A percentile compares a stretch with the other conserved stretches of the same genome.
Evolutionary conservation across 2,888 invertebrate genomes (phyloP).

Genomic region (Morpho achilles): DNA sequence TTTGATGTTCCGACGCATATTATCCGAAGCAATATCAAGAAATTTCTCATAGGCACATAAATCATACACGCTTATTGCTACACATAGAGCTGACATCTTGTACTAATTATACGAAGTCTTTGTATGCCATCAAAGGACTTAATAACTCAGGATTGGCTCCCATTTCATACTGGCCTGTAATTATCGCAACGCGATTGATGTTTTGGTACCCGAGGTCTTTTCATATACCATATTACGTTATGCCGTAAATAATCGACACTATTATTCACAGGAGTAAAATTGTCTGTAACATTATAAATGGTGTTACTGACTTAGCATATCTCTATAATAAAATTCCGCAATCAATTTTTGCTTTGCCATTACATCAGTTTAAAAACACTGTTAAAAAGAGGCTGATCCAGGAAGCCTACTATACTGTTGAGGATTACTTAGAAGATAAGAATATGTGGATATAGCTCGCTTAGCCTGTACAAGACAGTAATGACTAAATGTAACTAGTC

Average conservation of each 20-base stretch:
- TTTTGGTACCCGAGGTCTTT: slow-evolving; percentile 2
- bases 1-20: slow-evolving; percentile 19
- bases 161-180: slow-evolving; percentile 16
- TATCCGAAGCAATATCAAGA: slow-evolving; percentile 13
- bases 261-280: too few relatives aligned
- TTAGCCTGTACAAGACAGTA: too few relatives aligned
- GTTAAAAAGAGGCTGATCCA: too few relatives aligned
- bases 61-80: slow-evolving; percentile 30
- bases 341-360: too few relatives aligned
- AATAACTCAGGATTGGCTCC: slow-evolving; percentile 18
- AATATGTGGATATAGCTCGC: too few relatives aligned
- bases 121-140: slow-evolving; percentile 31
- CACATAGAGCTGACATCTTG: slow-evolving; percentile 22
- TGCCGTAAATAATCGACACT: not conserved
- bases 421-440: too few relatives aligned
- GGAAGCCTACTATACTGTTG: too few relatives aligned
- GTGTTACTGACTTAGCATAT: too few relatives aligned
- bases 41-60: slow-evolving; percentile 25
- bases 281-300: too few relatives aligned
- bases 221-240: slow-evolving; percentile 5
- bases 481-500: too few relatives aligned
- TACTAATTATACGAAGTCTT: slow-evolving; percentile 31
- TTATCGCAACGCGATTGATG: slow-evolving; percentile 15
- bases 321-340: too few relatives aligned
- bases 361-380: too few relatives aligned